phyloP scores from a whole-genome alignment of 2,888 invertebrate species.

The Trachelus troglodyta region DNA sequence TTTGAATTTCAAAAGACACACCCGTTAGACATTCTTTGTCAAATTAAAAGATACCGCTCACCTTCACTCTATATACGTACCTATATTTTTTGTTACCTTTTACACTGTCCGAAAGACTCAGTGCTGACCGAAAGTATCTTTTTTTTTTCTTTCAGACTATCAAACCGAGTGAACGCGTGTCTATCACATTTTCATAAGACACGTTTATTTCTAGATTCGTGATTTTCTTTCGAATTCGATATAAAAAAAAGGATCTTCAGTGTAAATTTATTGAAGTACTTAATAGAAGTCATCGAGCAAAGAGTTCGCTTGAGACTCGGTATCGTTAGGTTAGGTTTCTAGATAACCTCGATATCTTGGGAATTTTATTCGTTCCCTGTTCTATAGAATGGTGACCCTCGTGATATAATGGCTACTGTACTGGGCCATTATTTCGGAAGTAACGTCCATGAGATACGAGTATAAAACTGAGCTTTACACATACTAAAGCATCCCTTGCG shows the following conservation, averaged over 20 bases:
- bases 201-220: background rate
- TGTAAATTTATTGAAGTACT: too few relatives aligned
- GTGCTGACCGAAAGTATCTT: slow-evolving; percentile 12
- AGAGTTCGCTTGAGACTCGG: too few relatives aligned
- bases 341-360: background rate
- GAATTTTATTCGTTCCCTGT: background rate
- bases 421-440: background rate
- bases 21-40: slow-evolving; percentile 30
- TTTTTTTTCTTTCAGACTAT: slow-evolving; percentile 24
- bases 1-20: slow-evolving; percentile 43
- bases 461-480: slow-evolving; percentile 36
- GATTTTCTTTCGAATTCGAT: background rate
- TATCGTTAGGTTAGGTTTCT: background rate
- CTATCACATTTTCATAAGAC: too few relatives aligned
- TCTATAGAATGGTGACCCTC: slow-evolving; percentile 14
- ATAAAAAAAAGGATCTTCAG: too few relatives aligned
- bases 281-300: fast-evolving
- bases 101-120: slow-evolving; percentile 29
- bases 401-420: background rate
- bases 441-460: slow-evolving; percentile 18
- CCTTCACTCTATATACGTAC: background rate
- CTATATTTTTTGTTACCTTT: slow-evolving; percentile 9
- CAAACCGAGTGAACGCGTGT: slow-evolving; percentile 14
- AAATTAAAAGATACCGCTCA: slow-evolving; percentile 33
- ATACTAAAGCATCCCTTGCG: slow-evolving; percentile 40